Evolutionary conservation across 2,888 invertebrate genomes (phyloP).

Genomic region (Antitype chi): DNA sequence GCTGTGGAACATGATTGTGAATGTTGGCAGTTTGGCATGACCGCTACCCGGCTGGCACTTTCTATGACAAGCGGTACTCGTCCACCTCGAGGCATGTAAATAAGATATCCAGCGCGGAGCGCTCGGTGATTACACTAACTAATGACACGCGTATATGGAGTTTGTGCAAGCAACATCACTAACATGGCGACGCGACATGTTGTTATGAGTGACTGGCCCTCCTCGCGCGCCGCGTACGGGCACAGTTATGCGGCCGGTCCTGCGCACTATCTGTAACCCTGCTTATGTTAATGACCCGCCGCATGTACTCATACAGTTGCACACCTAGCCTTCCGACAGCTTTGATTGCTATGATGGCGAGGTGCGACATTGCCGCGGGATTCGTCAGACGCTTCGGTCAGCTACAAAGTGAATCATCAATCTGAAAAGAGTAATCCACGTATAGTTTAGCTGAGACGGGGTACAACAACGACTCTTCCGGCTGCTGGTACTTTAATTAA

Average conservation of each 20-base stretch:
- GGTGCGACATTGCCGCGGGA: constrained; percentile 24
- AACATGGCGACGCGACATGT: constrained; percentile 63
- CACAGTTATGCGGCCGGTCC: constrained; percentile 26
- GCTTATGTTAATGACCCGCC: constrained; percentile 59
- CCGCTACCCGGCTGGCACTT: constrained; percentile 14
- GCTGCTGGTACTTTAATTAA: constrained; percentile 88
- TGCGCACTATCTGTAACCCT: constrained; percentile 49
- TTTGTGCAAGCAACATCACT: constrained; percentile 63
- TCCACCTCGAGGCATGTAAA: constrained; percentile 68
- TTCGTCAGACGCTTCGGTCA: constrained; percentile 6
- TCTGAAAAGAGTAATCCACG: constrained; percentile 58
- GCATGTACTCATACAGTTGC: constrained; percentile 30
- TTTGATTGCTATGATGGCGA: constrained; percentile 27
- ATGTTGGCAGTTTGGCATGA: constrained; percentile 8
- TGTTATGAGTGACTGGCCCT: constrained; percentile 63
- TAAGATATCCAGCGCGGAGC: constrained; percentile 67
- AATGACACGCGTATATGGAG: constrained; percentile 72
- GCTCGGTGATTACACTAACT: constrained; percentile 70
- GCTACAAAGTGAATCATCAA: constrained; percentile 67
- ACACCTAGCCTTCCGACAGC: constrained; percentile 48
- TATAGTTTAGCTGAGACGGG: constrained; percentile 45
- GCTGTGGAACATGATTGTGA: constrained; percentile 1
- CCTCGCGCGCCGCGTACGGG: constrained; percentile 60
- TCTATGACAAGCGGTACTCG: constrained; percentile 46
- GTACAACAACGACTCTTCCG: constrained; percentile 77